phyloP scores from a whole-genome alignment of 2,797 vertebrate genomes.

The Petrocephalus schoutedeni region DNA sequence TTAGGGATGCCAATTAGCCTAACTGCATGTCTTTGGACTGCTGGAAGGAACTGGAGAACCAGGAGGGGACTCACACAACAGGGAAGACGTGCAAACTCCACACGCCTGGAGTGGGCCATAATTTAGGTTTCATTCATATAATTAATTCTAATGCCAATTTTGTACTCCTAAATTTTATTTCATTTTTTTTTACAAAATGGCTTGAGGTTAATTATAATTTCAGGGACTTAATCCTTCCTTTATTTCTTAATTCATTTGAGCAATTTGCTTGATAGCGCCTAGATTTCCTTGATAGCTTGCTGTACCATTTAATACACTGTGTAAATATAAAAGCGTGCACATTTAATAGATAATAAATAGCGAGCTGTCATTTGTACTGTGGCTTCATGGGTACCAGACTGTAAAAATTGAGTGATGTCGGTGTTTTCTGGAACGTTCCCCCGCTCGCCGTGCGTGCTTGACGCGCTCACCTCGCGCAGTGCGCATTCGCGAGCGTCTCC shows the following conservation, averaged over 20 bases:
- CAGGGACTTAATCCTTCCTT: background rate
- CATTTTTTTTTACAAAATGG: background rate
- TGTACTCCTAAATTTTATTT: background rate
- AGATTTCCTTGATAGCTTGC: background rate
- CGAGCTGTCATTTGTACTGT: slow-evolving; percentile 42
- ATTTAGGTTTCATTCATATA: slow-evolving; percentile 8
- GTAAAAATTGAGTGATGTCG: slow-evolving; percentile 62
- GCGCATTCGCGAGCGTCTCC: slow-evolving; percentile 2
- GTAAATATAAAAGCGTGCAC: slow-evolving; percentile 61
- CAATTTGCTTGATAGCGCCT: background rate
- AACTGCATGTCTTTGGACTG: background rate
- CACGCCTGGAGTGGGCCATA: background rate
- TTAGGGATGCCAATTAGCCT: background rate
- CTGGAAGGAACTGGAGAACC: background rate
- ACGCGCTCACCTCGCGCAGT: slow-evolving; percentile 24
- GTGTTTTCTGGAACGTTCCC: slow-evolving; percentile 39
- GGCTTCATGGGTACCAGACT: slow-evolving; percentile 52
- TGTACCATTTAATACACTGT: slow-evolving; percentile 21
- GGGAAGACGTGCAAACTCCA: background rate
- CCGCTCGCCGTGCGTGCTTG: background rate
- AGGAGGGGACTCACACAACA: background rate
- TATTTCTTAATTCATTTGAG: background rate
- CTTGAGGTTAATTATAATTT: slow-evolving; percentile 10
- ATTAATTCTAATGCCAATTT: slow-evolving; percentile 11
- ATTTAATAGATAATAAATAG: slow-evolving; percentile 65